A percentile compares a stretch with the other conserved stretches of the same genome.
phyloP scores from a whole-genome alignment of 2,113 vertebrate genomes.

The Plestiodon gilberti region DNA sequence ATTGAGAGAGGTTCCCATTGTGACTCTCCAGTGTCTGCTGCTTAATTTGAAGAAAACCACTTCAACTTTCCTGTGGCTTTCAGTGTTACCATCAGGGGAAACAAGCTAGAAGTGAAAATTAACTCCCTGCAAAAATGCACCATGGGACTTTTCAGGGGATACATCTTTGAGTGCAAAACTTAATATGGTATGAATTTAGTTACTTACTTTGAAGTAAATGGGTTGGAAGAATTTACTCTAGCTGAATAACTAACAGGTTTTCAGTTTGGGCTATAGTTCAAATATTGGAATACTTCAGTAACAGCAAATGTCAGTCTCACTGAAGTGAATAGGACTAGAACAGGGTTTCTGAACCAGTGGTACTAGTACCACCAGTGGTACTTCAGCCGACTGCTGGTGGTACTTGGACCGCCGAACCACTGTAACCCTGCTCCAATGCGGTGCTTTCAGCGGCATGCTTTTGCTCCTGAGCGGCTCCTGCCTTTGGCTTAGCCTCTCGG shows the following conservation, averaged over 20 bases:
- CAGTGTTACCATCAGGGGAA: background rate
- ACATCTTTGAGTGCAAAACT: background rate
- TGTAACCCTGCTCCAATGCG: no score
- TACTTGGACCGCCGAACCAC: no score
- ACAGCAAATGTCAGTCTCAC: background rate
- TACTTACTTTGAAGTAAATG: constrained; percentile 5
- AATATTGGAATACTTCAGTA: background rate
- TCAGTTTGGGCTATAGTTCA: background rate
- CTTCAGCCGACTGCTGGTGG: no score
- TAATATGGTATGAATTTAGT: background rate
- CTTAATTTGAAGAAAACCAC: constrained; percentile 57
- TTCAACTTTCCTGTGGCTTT: constrained; percentile 46
- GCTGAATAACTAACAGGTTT: background rate
- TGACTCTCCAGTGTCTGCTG: constrained; percentile 55
- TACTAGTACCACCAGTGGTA: no score
- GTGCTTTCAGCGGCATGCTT: no score
- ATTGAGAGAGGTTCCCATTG: constrained; percentile 51
- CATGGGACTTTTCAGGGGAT: background rate
- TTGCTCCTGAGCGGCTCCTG: no score
- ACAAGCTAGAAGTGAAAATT: background rate
- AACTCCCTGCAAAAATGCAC: background rate
- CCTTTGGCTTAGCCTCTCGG: no score
- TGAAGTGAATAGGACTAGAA: background rate
- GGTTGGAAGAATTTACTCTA: background rate
- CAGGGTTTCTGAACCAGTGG: no score